Evolutionary conservation across 2,797 vertebrate genomes (phyloP).

Genomic region (Crocidura indochinensis): DNA sequence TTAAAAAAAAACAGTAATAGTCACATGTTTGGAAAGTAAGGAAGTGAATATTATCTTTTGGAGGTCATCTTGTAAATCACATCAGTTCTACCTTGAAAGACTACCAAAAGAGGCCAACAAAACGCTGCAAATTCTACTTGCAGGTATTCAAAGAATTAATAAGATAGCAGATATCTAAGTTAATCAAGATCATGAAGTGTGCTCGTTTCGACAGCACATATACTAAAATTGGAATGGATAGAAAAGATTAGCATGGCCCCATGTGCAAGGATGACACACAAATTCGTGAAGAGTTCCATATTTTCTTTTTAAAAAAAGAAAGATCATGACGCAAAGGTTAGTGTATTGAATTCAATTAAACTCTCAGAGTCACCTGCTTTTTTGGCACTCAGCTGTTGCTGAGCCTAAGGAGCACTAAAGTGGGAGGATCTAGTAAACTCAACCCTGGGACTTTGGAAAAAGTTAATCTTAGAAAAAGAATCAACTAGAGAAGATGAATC

Average conservation of each 20-base stretch:
- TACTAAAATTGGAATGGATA: too few relatives aligned
- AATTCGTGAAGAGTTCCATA: too few relatives aligned
- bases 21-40: too few relatives aligned
- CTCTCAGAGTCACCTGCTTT: neutral
- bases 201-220: too few relatives aligned
- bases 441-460: neutral
- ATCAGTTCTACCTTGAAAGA: too few relatives aligned
- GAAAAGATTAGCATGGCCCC: too few relatives aligned
- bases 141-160: neutral
- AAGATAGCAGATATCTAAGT: neutral
- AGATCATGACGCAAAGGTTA: neutral
- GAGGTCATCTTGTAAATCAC: too few relatives aligned
- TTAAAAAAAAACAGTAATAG: too few relatives aligned
- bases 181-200: too few relatives aligned
- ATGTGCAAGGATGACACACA: too few relatives aligned
- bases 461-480: neutral
- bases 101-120: neutral
- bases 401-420: neutral
- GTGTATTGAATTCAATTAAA: neutral
- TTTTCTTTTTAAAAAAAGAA: too few relatives aligned
- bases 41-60: too few relatives aligned
- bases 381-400: neutral
- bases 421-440: neutral
- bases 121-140: neutral
- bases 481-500: neutral